A percentile compares a stretch with the other conserved stretches of the same genome.
phyloP scores from a whole-genome alignment of 2,113 vertebrate genomes.

The Gambusia affinis region DNA sequence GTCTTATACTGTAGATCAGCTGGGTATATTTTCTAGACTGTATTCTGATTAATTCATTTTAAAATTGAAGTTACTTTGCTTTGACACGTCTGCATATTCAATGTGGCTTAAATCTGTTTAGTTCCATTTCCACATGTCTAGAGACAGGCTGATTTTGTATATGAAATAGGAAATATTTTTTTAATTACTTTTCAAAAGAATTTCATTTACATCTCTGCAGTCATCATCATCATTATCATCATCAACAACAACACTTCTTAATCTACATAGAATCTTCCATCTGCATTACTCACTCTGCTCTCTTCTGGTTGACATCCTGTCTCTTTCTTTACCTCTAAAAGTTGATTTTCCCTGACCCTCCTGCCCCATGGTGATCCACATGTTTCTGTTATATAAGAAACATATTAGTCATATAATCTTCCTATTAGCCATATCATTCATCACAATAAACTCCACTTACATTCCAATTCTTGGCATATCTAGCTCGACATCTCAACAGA shows the following conservation, averaged over 20 bases:
- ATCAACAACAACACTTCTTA: neutral
- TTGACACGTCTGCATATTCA: neutral
- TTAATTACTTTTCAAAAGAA: neutral
- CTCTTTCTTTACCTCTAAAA: neutral
- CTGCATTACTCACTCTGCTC: neutral
- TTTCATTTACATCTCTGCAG: neutral
- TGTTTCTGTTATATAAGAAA: too few species aligned
- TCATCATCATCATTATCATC: neutral
- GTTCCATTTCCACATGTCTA: neutral
- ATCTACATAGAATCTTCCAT: neutral
- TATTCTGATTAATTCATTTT: conserved; percentile 22
- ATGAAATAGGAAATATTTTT: neutral
- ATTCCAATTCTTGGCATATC: neutral
- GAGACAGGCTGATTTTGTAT: neutral
- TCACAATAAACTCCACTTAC: neutral
- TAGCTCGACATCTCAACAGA: too few species aligned
- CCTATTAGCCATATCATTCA: neutral
- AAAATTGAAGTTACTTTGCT: conserved; percentile 1
- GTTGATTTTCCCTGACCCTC: neutral
- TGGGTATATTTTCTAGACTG: conserved; percentile 23
- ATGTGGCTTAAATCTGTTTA: neutral
- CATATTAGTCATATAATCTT: too few species aligned
- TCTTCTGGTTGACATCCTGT: neutral
- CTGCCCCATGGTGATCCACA: neutral
- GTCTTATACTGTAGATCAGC: conserved; percentile 43